phyloP scores from a whole-genome alignment of 2,113 vertebrate genomes.

The Cryptoleucopteryx plumbea region DNA sequence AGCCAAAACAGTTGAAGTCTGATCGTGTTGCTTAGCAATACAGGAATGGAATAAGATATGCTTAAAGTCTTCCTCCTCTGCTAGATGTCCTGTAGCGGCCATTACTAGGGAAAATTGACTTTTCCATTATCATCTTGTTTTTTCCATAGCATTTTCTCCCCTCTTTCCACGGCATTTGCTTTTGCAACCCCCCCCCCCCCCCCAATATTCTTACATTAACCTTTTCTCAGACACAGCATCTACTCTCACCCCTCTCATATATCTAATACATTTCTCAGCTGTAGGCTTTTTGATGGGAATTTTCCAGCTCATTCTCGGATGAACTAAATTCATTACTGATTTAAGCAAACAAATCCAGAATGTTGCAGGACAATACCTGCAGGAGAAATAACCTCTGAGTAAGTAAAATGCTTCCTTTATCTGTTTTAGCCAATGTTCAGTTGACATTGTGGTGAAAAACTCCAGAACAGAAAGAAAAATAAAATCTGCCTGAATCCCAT shows the following conservation, averaged over 20 bases:
- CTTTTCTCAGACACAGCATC: conserved; percentile 2
- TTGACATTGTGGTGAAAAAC: background rate
- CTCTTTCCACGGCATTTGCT: background rate
- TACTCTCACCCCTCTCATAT: background rate
- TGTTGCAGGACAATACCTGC: background rate
- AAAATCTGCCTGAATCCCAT: background rate
- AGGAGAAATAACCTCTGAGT: background rate
- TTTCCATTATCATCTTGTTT: conserved; percentile 27
- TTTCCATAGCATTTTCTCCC: conserved; percentile 23
- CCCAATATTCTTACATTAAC: background rate
- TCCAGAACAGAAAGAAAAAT: background rate
- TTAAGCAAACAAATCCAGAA: background rate
- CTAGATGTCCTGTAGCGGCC: background rate
- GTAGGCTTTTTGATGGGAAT: background rate
- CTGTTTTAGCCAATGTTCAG: background rate
- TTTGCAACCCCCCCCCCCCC: background rate
- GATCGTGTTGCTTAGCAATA: conserved; percentile 50
- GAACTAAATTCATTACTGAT: background rate
- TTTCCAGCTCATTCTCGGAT: conserved; percentile 1
- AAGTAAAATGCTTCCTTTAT: background rate
- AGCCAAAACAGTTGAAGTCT: background rate
- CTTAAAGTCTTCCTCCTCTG: background rate
- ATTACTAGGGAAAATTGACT: conserved; percentile 3
- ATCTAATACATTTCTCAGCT: background rate
- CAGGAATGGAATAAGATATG: background rate